Conservation (phyloP, 2,888 invertebrate species). For the Cephus pulcher region DNA sequence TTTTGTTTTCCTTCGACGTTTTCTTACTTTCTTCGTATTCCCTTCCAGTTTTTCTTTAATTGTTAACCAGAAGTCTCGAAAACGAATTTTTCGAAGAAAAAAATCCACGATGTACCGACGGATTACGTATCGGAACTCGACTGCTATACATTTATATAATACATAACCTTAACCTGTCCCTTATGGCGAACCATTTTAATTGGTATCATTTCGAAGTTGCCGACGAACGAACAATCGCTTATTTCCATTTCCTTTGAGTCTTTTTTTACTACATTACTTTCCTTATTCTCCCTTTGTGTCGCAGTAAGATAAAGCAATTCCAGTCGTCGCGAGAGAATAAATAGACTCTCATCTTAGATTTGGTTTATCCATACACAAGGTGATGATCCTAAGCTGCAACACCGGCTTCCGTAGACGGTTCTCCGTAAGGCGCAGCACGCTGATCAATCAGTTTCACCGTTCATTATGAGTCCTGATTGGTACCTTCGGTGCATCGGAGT, state of each 20-base stretch:
- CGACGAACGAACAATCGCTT: background rate
- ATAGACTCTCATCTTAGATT: conserved; percentile 38
- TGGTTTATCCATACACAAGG: conserved; percentile 50
- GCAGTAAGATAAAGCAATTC: conserved; percentile 29
- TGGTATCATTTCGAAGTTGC: background rate
- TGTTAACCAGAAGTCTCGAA: background rate
- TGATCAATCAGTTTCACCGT: conserved; percentile 40
- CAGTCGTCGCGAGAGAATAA: conserved; percentile 30
- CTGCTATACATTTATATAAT: background rate
- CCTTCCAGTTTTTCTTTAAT: background rate
- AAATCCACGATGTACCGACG: background rate
- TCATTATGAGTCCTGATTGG: conserved; percentile 64
- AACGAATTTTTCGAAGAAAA: background rate
- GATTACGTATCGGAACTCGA: background rate
- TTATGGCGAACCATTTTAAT: background rate
- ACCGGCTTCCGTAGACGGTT: conserved; percentile 30
- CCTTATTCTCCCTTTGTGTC: conserved; percentile 57
- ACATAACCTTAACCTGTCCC: background rate
- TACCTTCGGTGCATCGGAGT: conserved; percentile 23
- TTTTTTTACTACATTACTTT: conserved; percentile 48
- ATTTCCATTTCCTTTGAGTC: background rate
- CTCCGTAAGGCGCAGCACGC: conserved; percentile 46
- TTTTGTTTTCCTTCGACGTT: background rate
- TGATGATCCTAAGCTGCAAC: conserved; percentile 24
- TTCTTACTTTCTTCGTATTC: background rate